These are phyloP conservation scores for Mamestra brassicae DNA, from an alignment of 2,888 invertebrate genomes.

Conservation along the genomic window DNA sequence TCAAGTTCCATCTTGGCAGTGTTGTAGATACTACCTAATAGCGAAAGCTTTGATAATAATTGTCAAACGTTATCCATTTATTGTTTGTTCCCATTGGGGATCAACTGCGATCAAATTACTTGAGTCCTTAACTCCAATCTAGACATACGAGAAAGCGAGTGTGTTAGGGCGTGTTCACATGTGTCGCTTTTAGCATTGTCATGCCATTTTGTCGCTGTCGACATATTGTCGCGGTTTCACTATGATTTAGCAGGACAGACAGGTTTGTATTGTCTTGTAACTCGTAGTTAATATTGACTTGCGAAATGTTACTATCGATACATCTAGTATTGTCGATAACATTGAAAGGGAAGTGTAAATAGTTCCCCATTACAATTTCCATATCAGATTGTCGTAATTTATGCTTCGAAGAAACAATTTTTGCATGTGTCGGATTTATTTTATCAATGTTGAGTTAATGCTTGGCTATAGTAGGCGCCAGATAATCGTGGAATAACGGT, in stretches of 20 bases:
- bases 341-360: slow-evolving; percentile 10
- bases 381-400: slow-evolving; percentile 24
- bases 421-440: slow-evolving; percentile 3
- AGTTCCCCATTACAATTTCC: slow-evolving; percentile 14
- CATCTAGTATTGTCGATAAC: slow-evolving; percentile 21
- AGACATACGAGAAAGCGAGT: slow-evolving; percentile 78
- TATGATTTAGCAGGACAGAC: slow-evolving; percentile 57
- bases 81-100: slow-evolving; percentile 13
- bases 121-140: slow-evolving; percentile 66
- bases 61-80: slow-evolving; percentile 10
- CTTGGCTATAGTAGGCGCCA: no score
- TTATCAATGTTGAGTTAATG: slow-evolving; percentile 30
- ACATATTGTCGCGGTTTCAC: slow-evolving; percentile 50
- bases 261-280: slow-evolving; percentile 58
- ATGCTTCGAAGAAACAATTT: neutral
- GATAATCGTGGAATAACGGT: no score
- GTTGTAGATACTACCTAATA: neutral
- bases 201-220: slow-evolving; percentile 55
- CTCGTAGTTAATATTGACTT: slow-evolving; percentile 41
- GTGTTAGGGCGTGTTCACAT: slow-evolving; percentile 63
- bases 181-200: slow-evolving; percentile 52
- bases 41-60: slow-evolving; percentile 9
- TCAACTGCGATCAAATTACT: slow-evolving; percentile 39
- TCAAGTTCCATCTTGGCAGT: neutral
- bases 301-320: slow-evolving; percentile 42